Evolutionary conservation across 64 coral and sea anemone genomes (phyloP).

Genomic region (Dendrophyllia cribrosa): DNA sequence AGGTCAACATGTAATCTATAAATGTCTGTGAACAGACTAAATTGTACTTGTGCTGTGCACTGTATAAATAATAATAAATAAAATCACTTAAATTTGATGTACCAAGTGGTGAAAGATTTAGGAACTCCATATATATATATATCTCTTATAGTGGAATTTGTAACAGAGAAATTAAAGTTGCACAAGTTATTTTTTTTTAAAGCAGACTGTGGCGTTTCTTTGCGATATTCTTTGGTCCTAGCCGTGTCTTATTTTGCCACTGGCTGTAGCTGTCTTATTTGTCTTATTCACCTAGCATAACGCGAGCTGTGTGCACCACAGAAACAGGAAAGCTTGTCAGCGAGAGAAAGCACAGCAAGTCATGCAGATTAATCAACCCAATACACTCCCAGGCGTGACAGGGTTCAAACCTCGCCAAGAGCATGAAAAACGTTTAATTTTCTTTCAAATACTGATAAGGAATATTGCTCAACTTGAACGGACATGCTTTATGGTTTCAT

Average conservation of each 20-base stretch:
- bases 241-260: too few relatives aligned
- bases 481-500: too few relatives aligned
- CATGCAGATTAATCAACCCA: too few relatives aligned
- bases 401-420: too few relatives aligned
- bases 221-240: too few relatives aligned
- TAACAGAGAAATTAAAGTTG: conserved; percentile 45
- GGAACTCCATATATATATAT: background rate
- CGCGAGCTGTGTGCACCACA: too few relatives aligned
- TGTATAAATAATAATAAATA: conserved; percentile 21
- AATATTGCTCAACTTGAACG: background rate
- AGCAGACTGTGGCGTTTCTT: background rate
- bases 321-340: too few relatives aligned
- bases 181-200: conserved; percentile 29
- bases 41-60: conserved; percentile 54
- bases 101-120: conserved; percentile 9
- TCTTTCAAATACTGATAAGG: background rate
- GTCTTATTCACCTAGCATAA: too few relatives aligned
- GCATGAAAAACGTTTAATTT: background rate
- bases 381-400: too few relatives aligned
- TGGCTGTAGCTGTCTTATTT: too few relatives aligned
- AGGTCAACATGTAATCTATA: background rate
- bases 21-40: conserved; percentile 42
- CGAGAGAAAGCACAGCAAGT: too few relatives aligned
- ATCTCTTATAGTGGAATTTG: background rate
- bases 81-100: conserved; percentile 4